Base-by-base conservation (phyloP, 2,888 invertebrate species). In the Hirtodrosophila trivittata region DNA sequence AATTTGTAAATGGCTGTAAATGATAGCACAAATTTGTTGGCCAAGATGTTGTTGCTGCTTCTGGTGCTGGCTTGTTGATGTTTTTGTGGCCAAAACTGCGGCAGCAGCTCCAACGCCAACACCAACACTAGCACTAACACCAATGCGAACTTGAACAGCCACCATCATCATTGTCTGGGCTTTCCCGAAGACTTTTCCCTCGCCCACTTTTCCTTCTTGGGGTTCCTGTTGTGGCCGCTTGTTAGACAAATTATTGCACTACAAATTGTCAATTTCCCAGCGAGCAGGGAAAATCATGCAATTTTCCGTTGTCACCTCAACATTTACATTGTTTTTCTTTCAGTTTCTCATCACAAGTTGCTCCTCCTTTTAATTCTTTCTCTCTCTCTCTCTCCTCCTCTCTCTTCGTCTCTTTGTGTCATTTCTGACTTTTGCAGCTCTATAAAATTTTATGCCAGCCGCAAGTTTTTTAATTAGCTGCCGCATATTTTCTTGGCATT, bases 401-500 rank as follows among this genome's bases (percentile, higher is more conserved):
- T 1, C 9, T 10, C n/a, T 14, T 5, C 16, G 3, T 10, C 12
- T 30, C 9, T 43, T 33, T 10, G 14, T 10, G 21, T 37, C 8
- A 46, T 18, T 35, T n/a, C 41, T 54, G 50, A 46, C 39, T 52
- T 66, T 56, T 4, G 41, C 38, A 35, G 60, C 50, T 47, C 45
- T 50, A 62, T 65, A 63, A 64, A 74, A 72, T 75, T 67, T 66
- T 69, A 77, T 67, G 60, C 54, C 63, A 66, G 54, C 63, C 66
- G 49, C 77, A 77, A 77, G 75, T 77, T 77, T 77, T 77, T 77
- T 81, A 80, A 80, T 80, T 80, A 80, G 78, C 69, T 80, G 70
- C 64, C 66, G 74, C 66, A 63, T 62, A 82, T 76, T 80, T 80
- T 74, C 71, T 62, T 82, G 81, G 67, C 77, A 68, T 66, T 77